phyloP scores from a whole-genome alignment of 2,797 vertebrate species.

The Epinephelus coioides region DNA sequence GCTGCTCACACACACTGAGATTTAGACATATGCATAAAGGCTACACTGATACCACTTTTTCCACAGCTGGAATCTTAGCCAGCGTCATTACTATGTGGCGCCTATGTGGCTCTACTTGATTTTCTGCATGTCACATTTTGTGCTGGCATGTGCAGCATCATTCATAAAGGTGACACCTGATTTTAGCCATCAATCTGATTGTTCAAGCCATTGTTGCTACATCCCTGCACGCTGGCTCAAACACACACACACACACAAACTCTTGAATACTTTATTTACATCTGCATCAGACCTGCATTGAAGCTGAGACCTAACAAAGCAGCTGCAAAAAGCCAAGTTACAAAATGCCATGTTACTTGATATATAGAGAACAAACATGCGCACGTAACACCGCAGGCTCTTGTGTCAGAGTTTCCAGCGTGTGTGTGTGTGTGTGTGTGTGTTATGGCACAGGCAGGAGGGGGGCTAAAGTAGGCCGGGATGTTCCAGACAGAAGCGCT shows the following conservation, averaged over 20 bases:
- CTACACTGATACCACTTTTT: slow-evolving; percentile 4
- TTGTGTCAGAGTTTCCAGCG: slow-evolving; percentile 78
- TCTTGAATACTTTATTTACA: slow-evolving; percentile 35
- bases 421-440: slow-evolving; percentile 35
- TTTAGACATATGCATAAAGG: background rate
- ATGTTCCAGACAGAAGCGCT: slow-evolving; percentile 87
- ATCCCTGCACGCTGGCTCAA: background rate
- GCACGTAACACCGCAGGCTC: slow-evolving; percentile 65
- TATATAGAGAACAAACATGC: slow-evolving; percentile 64
- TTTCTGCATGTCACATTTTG: background rate
- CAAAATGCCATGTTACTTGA: slow-evolving; percentile 67
- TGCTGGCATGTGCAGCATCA: slow-evolving; percentile 1
- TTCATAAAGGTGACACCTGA: slow-evolving; percentile 33
- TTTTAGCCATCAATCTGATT: slow-evolving; percentile 47
- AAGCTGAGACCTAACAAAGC: slow-evolving; percentile 19
- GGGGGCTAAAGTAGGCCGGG: slow-evolving; percentile 88
- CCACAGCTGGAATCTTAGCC: slow-evolving; percentile 9
- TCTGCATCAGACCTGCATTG: background rate
- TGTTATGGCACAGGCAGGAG: slow-evolving; percentile 46
- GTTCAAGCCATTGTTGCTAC: slow-evolving; percentile 1
- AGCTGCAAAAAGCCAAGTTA: slow-evolving; percentile 18
- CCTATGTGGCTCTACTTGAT: background rate
- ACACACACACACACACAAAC: slow-evolving; percentile 13
- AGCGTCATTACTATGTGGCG: background rate
- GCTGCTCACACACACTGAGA: background rate